Percentiles rank a stretch among this genome's conserved stretches.
phyloP scores from a whole-genome alignment of 64 coral and sea anemone species.

The Stichodactyla helianthus region DNA sequence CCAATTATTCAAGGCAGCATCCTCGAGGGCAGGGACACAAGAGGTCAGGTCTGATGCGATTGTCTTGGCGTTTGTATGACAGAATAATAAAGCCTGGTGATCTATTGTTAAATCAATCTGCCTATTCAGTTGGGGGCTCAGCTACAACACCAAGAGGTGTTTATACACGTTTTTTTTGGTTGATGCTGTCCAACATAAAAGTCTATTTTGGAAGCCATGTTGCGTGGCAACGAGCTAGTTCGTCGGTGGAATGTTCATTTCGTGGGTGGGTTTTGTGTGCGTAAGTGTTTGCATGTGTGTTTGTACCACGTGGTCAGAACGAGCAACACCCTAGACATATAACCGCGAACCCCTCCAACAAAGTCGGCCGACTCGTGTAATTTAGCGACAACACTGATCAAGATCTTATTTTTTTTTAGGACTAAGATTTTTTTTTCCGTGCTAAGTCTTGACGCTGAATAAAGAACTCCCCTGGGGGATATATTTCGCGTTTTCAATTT shows the following conservation, averaged over 20 bases:
- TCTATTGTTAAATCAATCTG: background rate
- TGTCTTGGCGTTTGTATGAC: background rate
- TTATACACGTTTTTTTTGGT: constrained; percentile 3
- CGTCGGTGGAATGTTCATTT: background rate
- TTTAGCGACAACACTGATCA: no score
- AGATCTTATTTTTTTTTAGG: no score
- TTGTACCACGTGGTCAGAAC: background rate
- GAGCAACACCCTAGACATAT: background rate
- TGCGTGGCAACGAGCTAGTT: background rate
- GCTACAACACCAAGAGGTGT: background rate
- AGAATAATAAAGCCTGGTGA: background rate
- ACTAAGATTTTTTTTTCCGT: no score
- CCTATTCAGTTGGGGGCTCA: background rate
- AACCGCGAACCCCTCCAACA: background rate
- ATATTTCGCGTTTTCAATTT: background rate
- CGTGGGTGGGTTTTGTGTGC: background rate
- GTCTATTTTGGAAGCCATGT: background rate
- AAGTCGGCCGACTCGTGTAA: no score
- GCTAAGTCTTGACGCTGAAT: no score
- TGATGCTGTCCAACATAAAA: background rate
- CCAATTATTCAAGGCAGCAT: background rate
- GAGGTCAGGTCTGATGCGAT: background rate
- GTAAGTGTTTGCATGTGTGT: background rate
- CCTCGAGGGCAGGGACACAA: background rate
- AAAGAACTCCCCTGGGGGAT: no score